These are phyloP conservation scores for Papilio machaon DNA, from an alignment of 1,140 invertebrate species.

Conservation along the genomic window DNA sequence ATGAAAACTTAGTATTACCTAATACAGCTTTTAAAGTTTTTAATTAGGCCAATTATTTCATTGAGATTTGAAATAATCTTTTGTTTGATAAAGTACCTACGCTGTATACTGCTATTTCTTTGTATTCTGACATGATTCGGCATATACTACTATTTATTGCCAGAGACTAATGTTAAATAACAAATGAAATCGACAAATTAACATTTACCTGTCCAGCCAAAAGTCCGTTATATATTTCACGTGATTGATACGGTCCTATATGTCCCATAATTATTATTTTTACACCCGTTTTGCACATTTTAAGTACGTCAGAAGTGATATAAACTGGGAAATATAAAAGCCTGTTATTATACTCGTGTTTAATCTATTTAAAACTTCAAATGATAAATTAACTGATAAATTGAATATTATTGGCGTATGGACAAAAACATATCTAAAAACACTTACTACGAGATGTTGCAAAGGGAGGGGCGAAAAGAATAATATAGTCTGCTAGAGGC, in stretches of 20 bases:
- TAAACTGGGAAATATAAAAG: background rate
- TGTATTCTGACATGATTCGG: background rate
- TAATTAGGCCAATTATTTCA: too few relatives aligned
- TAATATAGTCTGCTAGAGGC: background rate
- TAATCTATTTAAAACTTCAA: too few relatives aligned
- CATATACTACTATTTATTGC: background rate
- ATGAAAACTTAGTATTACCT: too few relatives aligned
- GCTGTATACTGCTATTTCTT: background rate
- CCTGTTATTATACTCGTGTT: background rate
- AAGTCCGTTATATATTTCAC: background rate
- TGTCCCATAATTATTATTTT: background rate
- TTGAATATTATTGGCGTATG: background rate
- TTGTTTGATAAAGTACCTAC: too few relatives aligned
- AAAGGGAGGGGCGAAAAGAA: background rate
- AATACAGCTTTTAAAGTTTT: too few relatives aligned
- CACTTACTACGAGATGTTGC: background rate
- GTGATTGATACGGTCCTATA: background rate
- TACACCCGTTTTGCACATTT: background rate
- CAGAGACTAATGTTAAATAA: too few relatives aligned
- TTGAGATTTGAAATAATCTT: too few relatives aligned
- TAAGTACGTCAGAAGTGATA: background rate
- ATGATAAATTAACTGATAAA: background rate
- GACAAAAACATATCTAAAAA: background rate
- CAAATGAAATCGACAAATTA: background rate
- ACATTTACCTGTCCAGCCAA: background rate